Conservation (phyloP, 23 tunicate species). For the Aplidium turbinatum region DNA sequence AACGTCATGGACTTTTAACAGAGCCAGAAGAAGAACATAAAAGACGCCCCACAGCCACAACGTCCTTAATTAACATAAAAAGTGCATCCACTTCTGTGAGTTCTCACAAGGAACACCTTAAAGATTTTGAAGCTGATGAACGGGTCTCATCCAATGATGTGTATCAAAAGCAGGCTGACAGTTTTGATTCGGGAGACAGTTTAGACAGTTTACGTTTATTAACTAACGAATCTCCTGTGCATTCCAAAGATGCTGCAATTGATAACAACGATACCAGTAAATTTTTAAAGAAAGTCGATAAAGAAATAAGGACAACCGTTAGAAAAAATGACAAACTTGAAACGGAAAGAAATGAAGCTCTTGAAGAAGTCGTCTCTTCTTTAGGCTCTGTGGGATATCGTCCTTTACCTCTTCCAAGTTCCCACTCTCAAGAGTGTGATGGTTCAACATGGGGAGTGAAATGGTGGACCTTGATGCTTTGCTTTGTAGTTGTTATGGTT, state of each 20-base stretch:
- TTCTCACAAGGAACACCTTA: neutral
- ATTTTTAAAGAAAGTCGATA: conserved; percentile 75
- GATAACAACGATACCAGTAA: conserved; percentile 66
- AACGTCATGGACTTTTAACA: conserved; percentile 65
- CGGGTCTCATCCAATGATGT: conserved; percentile 25
- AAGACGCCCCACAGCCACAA: conserved; percentile 40
- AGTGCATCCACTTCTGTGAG: neutral
- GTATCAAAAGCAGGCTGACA: conserved; percentile 17
- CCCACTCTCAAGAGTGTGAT: conserved; percentile 50
- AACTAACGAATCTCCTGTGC: neutral
- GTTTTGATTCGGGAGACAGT: conserved; percentile 41
- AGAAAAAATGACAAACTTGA: conserved; percentile 53
- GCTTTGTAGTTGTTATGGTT: conserved; percentile 53
- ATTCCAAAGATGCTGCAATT: conserved; percentile 27
- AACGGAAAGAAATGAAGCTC: conserved; percentile 60
- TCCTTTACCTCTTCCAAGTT: conserved; percentile 60
- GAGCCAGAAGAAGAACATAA: conserved; percentile 72
- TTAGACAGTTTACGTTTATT: conserved; percentile 29
- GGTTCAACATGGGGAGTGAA: conserved; percentile 83
- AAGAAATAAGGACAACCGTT: conserved; percentile 88
- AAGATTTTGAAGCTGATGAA: neutral
- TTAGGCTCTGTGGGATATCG: conserved; percentile 72
- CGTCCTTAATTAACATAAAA: conserved; percentile 24
- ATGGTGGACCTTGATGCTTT: conserved; percentile 74
- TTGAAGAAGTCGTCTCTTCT: conserved; percentile 88